Evolutionary conservation across 2,113 vertebrate species (phyloP), one percentile per base, ranked within the genome.

Genomic region (Hypocryptadius cinnamomeus): DNA sequence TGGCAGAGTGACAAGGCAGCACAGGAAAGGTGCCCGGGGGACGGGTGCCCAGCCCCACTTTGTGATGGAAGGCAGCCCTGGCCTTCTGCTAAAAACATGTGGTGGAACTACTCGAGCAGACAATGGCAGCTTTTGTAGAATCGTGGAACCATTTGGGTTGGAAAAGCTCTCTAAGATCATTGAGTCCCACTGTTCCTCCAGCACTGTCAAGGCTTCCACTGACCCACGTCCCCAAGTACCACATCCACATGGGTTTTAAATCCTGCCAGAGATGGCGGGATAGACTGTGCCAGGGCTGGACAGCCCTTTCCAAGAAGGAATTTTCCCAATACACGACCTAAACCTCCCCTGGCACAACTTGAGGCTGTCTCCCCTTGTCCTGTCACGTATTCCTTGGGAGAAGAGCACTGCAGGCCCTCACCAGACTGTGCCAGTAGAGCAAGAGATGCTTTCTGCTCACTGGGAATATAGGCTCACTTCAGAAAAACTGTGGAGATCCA

Each of bases 21-120:
- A 3, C 53, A 39, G 71, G 14, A 28, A 31, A 40, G 59, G 51
- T 5, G 5, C 23, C 3, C 0, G 0, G 39, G 33, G 24, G 37
- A 30, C 0, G 0, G 12, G 53, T 31, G 65, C 25, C 40, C 64
- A 70, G 56, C 5, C 45, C 48, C 14, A 21, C 9, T 45, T 3
- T 20, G n/a, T 18, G 48, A 82, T 24, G 1, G 31, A 66, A 51
- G 42, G 16, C 53, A 47, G 20, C 24, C 44, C 39, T 18, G n/a
- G n/a, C 61, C 53, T 53, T n/a, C 50, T 48, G 69, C 65, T 16
- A 9, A 51, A 40, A 59, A 35, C 21, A 10, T 15, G 1, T 12
- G 20, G 56, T 1, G 1, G 5, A 77, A 39, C 27, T 6, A 10
- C 21, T 6, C 0, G 7, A 47, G 42, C 24, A 56, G 50, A 40